A percentile compares a stretch with the other conserved stretches of the same genome.
phyloP scores from a whole-genome alignment of 2,113 vertebrate genomes.

The Bombycilla garrulus region DNA sequence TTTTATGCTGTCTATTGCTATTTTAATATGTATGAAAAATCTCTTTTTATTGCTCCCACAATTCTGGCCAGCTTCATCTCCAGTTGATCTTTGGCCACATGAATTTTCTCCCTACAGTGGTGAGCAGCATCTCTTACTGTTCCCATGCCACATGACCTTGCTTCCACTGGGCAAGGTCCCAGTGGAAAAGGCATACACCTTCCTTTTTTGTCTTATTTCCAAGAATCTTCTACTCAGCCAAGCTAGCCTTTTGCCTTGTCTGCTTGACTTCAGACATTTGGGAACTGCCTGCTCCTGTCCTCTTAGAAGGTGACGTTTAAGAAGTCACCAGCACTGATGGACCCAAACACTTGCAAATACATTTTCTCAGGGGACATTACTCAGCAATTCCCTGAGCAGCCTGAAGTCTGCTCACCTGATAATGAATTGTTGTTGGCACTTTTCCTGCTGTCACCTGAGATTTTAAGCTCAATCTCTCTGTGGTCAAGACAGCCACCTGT shows the following conservation, averaged over 20 bases:
- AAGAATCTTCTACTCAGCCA: not conserved
- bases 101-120: not conserved
- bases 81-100: not conserved
- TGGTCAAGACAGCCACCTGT: not conserved
- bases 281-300: not conserved
- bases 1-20: not conserved
- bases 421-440: not conserved
- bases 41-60: not conserved
- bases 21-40: not conserved
- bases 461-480: not conserved
- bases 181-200: not conserved
- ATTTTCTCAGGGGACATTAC: not conserved
- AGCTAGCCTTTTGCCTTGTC: not conserved
- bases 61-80: not conserved
- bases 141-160: not conserved
- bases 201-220: not conserved
- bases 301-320: not conserved
- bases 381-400: not conserved
- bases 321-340: not conserved
- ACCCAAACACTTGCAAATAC: not conserved
- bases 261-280: not conserved
- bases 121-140: not conserved
- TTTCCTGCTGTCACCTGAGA: not conserved
- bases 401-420: not conserved
- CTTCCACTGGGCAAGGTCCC: not conserved